Percentiles rank a stretch among this genome's conserved stretches.
These are phyloP conservation scores for Pogonomyrmex barbatus DNA, from an alignment of 1,140 invertebrate species.

Conservation along the genomic window DNA sequence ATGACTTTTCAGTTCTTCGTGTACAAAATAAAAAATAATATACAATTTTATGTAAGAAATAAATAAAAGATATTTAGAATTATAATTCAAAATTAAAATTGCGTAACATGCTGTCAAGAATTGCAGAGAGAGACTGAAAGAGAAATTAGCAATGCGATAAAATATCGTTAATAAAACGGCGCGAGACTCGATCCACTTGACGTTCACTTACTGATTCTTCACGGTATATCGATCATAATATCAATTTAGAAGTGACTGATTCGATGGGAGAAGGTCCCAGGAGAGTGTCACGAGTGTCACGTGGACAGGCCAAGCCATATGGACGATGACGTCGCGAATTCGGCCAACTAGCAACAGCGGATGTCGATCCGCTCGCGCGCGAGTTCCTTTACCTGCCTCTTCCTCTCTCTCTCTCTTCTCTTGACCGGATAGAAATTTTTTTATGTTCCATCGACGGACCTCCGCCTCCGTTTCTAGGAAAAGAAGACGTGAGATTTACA, in stretches of 20 bases:
- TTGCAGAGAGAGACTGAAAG: background rate
- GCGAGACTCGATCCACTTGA: conserved; percentile 11
- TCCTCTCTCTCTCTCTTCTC: conserved; percentile 34
- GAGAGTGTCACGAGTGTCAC: conserved; percentile 17
- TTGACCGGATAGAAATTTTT: conserved; percentile 60
- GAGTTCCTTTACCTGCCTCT: conserved; percentile 57
- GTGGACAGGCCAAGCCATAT: conserved; percentile 42
- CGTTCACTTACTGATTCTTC: conserved; percentile 8
- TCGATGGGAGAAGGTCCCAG: background rate
- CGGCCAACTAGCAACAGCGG: conserved; percentile 53
- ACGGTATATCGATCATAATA: conserved; percentile 2
- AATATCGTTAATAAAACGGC: background rate
- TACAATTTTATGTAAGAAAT: background rate
- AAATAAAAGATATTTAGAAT: background rate
- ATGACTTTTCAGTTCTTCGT: background rate
- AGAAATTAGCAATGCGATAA: background rate
- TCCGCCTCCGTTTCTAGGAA: conserved; percentile 41
- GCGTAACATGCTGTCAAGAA: background rate
- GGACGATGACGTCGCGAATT: conserved; percentile 54
- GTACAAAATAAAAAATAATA: background rate
- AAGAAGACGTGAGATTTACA: conserved; percentile 36
- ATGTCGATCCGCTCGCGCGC: conserved; percentile 30
- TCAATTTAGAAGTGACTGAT: conserved; percentile 33
- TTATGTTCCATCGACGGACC: conserved; percentile 30
- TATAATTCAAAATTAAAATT: conserved; percentile 5